Conservation (phyloP, 2,113 vertebrate genomes). For the Pachycephala philippinensis region DNA sequence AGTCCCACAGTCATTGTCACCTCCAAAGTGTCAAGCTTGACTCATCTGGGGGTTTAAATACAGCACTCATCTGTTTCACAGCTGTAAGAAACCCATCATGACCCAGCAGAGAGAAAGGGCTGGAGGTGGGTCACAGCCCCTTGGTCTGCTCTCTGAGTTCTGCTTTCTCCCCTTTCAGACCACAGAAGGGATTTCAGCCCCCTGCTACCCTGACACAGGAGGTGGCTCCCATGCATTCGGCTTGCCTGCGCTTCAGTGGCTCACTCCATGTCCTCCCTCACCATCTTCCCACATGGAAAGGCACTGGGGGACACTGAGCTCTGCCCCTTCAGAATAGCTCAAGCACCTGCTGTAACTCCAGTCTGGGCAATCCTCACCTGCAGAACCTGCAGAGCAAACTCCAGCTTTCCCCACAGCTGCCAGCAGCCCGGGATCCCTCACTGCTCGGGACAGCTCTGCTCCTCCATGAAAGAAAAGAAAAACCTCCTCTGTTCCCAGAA, state of each 20-base stretch:
- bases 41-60: neutral
- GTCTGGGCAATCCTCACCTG: neutral
- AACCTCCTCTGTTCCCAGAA: neutral
- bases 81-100: neutral
- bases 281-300: neutral
- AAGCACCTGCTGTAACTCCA: neutral
- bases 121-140: neutral
- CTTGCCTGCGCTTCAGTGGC: neutral
- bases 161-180: neutral
- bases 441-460: neutral
- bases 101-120: neutral
- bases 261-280: neutral
- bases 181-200: neutral
- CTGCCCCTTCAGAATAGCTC: neutral
- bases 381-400: neutral
- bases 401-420: neutral
- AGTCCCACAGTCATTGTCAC: neutral
- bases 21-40: neutral
- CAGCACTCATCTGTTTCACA: neutral
- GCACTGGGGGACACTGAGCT: neutral
- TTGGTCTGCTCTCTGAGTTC: neutral
- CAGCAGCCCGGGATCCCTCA: neutral
- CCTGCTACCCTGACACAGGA: rapidly evolving
- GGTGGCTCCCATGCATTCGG: neutral
- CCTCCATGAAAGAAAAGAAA: neutral